Evolutionary conservation across 2,113 vertebrate species (phyloP).

Genomic region (Misgurnus mizolepis): DNA sequence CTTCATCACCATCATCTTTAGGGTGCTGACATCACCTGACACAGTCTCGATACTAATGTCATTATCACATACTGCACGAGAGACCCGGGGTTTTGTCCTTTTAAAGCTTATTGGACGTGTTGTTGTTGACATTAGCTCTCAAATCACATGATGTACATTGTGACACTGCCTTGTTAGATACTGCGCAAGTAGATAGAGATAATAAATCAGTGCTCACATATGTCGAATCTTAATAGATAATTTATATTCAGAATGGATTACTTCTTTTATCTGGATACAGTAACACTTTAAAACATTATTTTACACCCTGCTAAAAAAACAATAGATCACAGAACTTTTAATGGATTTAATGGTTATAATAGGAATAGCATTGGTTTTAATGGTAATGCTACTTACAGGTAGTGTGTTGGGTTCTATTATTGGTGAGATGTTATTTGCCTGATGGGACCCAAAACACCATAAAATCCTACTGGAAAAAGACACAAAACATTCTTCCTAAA

Average conservation of each 20-base stretch:
- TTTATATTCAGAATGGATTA: background rate
- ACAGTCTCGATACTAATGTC: background rate
- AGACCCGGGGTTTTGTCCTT: background rate
- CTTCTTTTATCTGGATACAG: no score
- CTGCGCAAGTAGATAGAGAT: background rate
- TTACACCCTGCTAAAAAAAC: no score
- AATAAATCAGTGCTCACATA: background rate
- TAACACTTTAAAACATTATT: no score
- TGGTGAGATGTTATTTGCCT: no score
- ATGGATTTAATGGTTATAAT: no score
- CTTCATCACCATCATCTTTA: background rate
- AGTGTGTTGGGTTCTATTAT: no score
- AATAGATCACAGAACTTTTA: no score
- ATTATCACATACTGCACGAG: background rate
- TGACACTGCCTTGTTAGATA: background rate
- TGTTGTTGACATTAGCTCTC: background rate
- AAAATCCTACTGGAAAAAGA: no score
- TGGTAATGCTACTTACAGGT: no score
- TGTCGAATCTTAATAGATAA: background rate
- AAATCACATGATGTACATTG: conserved; percentile 9
- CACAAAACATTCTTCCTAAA: no score
- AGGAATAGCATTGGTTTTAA: no score
- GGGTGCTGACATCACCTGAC: conserved; percentile 17
- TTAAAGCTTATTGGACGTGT: background rate
- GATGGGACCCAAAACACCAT: no score